Conservation (phyloP, 2,888 invertebrate species). For the Drosophila flavopinicola region DNA sequence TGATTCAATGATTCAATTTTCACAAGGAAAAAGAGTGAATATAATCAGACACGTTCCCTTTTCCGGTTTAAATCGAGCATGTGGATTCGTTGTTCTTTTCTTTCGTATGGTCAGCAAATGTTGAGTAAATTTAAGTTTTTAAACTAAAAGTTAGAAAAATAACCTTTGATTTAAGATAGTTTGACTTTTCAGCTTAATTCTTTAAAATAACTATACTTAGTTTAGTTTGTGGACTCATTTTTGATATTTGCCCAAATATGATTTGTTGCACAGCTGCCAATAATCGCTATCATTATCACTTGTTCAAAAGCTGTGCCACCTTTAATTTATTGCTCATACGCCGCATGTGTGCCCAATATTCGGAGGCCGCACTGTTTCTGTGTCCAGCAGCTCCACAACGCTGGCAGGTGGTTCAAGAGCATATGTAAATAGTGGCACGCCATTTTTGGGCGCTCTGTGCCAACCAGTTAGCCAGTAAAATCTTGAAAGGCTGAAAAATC, state of each 20-base stretch:
- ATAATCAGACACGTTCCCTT: no score
- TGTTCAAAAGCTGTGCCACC: conserved; percentile 5
- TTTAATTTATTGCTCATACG: conserved; percentile 27
- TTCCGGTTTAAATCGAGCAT: no score
- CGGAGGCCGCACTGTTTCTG: conserved; percentile 30
- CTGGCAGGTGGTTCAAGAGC: conserved; percentile 62
- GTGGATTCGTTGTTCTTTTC: no score
- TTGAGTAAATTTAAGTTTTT: no score
- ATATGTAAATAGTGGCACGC: conserved; percentile 76
- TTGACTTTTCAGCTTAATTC: no score
- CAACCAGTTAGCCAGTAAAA: conserved; percentile 36
- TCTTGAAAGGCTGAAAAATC: conserved; percentile 53
- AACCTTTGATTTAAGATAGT: no score
- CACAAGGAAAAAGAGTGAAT: no score
- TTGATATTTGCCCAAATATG: no score
- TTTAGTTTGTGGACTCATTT: no score
- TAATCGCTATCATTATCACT: background rate
- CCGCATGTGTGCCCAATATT: conserved; percentile 39
- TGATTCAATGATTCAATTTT: background rate
- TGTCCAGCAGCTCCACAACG: conserved; percentile 17
- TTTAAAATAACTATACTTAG: no score
- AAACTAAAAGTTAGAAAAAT: no score
- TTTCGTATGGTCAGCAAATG: no score
- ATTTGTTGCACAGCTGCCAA: background rate
- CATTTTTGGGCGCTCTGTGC: conserved; percentile 46